Evolutionary conservation across 2,888 invertebrate species (phyloP).

Genomic region (Apomyelois bistriatella): DNA sequence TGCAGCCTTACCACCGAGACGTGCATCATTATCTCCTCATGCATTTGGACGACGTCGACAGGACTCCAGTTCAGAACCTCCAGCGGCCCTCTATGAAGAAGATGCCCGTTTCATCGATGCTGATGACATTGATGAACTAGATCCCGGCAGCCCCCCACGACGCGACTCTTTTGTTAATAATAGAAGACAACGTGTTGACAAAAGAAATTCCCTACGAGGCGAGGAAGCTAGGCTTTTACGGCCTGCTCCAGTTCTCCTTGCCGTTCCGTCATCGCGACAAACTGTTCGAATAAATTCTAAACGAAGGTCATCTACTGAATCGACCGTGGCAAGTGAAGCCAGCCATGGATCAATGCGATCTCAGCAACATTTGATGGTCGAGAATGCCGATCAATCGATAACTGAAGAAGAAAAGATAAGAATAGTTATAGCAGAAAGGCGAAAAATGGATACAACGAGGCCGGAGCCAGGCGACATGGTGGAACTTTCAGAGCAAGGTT

Average conservation of each 20-base stretch:
- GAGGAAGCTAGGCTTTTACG: constrained; percentile 69
- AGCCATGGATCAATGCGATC: constrained; percentile 43
- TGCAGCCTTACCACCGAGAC: constrained; percentile 71
- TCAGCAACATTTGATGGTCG: constrained; percentile 38
- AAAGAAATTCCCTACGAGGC: constrained; percentile 65
- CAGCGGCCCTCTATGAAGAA: constrained; percentile 71
- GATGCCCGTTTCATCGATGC: constrained; percentile 80
- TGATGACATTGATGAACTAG: constrained; percentile 76
- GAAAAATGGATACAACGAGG: constrained; percentile 75
- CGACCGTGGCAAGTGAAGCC: constrained; percentile 44
- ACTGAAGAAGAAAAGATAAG: constrained; percentile 78
- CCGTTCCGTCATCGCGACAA: constrained; percentile 59
- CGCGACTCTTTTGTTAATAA: constrained; percentile 75
- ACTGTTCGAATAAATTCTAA: constrained; percentile 47
- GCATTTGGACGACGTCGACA: constrained; percentile 72
- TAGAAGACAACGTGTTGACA: constrained; percentile 66
- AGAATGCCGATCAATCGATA: constrained; percentile 43
- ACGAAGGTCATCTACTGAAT: constrained; percentile 55
- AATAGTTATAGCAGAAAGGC: constrained; percentile 81
- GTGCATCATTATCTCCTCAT: constrained; percentile 77
- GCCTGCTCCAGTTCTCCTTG: constrained; percentile 55
- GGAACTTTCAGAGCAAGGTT: constrained; percentile 65
- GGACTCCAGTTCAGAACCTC: constrained; percentile 67
- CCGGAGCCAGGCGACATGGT: constrained; percentile 59
- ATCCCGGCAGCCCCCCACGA: constrained; percentile 67